Base-by-base conservation (phyloP, 2,888 invertebrate species). In the Lysandra coridon region DNA sequence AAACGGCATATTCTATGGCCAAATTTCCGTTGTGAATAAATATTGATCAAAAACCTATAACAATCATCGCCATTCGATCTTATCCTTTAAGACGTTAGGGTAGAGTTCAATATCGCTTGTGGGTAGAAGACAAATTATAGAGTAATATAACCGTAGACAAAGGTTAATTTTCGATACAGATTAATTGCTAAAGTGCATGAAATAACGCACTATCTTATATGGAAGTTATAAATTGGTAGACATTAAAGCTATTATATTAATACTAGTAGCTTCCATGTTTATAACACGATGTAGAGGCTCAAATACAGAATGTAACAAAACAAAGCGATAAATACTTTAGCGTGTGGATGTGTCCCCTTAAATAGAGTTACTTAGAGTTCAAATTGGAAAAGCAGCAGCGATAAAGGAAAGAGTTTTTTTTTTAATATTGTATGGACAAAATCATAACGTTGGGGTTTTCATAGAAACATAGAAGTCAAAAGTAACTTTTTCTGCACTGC, bases 41-140 rank as follows among this genome's bases (percentile, higher is more conserved):
- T 75, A 75, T 75, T 75, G 49, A 75, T 75, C 75, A 75, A 69
- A 62, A 64, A 69, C 69, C 69, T 69, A 69, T 69, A 69, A 33
- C 30, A 10, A 17, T 5, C 12, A 33, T 69, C 1, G 69, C 14
- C 33, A 69, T 33, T 33, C 4, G 3, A 69, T 69, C 5, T 69
- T 37, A 33, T 33, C 5, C 33, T 37, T 33, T 69, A 69, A 37
- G 14, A 7, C 17, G 5, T 37, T 4, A 17, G 0, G 2, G 5
- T 69, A 37, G 1, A 33, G 69, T 69, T 69, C 69, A 69, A 33
- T 5, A 69, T 69, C 69, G 1, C 1, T 33, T 33, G 69, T 1
- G 12, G 7, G 10, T 57, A 10, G 64, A 23, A 30, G 33, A 17
- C 33, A 64, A 30, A 30, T 64, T 12, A 30, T 6, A 30, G 30